Evolutionary conservation across 2,888 invertebrate species (phyloP), one percentile per base, ranked within the genome.

Genomic region (Andrena flavipes): DNA sequence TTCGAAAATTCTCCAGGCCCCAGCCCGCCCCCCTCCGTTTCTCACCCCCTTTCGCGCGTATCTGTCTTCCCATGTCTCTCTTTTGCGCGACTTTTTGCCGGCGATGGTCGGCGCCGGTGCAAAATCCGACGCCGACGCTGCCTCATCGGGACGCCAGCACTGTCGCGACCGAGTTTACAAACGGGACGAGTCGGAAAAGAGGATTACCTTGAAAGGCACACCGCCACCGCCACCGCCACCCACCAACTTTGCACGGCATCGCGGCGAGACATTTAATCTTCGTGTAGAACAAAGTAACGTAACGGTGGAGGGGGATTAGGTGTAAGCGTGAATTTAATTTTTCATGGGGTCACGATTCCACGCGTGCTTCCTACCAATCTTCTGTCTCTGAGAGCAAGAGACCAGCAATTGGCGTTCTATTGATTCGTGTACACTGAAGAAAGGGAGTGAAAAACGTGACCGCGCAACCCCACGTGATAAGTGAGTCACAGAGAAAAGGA

Each of bases 181-280:
- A 80, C 75, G 77, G 75, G 76, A 81, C 76, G 78, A 76, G 73
- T 68, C 51, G 70, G 60, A 62, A 84, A 85, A 85, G 82, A 71
- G 82, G 85, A 85, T 85, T 84, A 82, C 71, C 16, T 51, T 67
- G 78, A 82, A 84, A 85, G 82, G 75, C 75, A 35, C 42, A 56
- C 60, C 78, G 42, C 30, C 42, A 56, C 60, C 78, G 42, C 30
- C 42, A 56, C 60, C 77, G 42, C 29, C 76, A 30, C 56, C 20
- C 56, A 13, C 16, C 30, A 78, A 85, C 76, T 76, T 82, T 63
- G 59, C 63, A 54, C 70, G 67, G 73, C 70, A 63, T 81, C 65
- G 69, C 56, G 48, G 8, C 62, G 71, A 74, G 74, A 84, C 84
- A 51, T 80, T 84, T 84, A 84, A 84, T 84, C 84, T 84, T 77